A percentile compares a stretch with the other conserved stretches of the same genome.
Evolutionary conservation across 2,113 vertebrate species (phyloP).

Genomic region (Vicugna pacos): DNA sequence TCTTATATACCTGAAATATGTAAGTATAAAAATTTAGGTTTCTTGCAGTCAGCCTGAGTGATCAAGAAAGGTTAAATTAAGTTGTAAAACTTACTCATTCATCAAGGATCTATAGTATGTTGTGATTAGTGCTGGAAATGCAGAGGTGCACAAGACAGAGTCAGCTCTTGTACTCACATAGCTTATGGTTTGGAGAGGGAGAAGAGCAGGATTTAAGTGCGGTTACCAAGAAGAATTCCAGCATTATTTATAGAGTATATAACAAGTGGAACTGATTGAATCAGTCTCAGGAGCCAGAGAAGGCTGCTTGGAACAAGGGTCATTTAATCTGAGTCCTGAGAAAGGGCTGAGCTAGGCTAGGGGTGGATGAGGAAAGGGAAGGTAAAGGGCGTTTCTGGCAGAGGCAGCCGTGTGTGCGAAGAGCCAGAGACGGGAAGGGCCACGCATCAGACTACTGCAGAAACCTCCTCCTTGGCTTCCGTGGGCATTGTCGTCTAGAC

Average conservation of each 20-base stretch:
- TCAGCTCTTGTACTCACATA: neutral
- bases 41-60: neutral
- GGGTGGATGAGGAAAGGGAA: neutral
- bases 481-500: neutral
- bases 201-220: neutral
- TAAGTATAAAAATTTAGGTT: slow-evolving; percentile 15
- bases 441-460: neutral
- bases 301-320: neutral
- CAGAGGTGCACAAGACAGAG: neutral
- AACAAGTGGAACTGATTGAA: neutral
- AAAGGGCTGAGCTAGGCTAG: neutral
- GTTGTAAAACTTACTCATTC: slow-evolving; percentile 41
- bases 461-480: slow-evolving; percentile 3
- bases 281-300: neutral
- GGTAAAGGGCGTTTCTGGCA: neutral
- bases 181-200: slow-evolving; percentile 20
- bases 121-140: neutral
- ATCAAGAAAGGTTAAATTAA: slow-evolving; percentile 45
- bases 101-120: neutral
- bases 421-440: neutral
- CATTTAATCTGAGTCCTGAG: neutral
- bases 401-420: neutral
- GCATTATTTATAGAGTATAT: neutral
- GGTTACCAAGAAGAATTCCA: neutral
- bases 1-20: neutral